Base-by-base conservation (phyloP, 1,140 invertebrate genomes). In the Listronotus bonariensis region DNA sequence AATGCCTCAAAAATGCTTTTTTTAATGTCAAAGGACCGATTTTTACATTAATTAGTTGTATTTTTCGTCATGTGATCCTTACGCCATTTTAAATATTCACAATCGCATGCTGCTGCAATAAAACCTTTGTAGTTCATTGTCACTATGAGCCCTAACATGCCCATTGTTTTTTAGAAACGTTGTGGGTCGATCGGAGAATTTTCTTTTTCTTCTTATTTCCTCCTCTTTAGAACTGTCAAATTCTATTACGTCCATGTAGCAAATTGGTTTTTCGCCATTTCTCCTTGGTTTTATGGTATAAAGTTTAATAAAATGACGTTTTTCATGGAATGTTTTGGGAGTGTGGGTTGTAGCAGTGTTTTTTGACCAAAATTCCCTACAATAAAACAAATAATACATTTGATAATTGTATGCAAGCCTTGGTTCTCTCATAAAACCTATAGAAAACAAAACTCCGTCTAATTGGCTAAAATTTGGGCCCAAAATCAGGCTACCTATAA, bases 291-390 rank as follows among this genome's bases (percentile, higher is more conserved):
- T 48, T 11, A 34, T 51, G 18, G 41, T 61, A 36, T 61, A 61
- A 11, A 61, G 31, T 20, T 51, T 46, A 18, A 61, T 61, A 26
- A 61, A 61, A 20, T 61, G 58, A n/a, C 58, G 58, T 61, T 61
- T 51, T 11, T 26, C 31, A 12, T 45, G 38, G 7, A 14, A 14
- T 12, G 36, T 38, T 38, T 18, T 7, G 20, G 14, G n/a, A 32
- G 43, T 8, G 32, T 14, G 14, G 12, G 12, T 59, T 4, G n/a
- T 4, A 17, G 3, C 38, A 6, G 5, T 8, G 32, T 8, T 48
- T 36, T 48, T 10, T 59, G n/a, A 31, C 57, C 42, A 41, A 38
- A 59, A 18, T 38, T 20, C 26, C 43, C 20, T 43, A 12, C 8
- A 51, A 49, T 0, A 52, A 15, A 31, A 31, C 10, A 18, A 31